These are phyloP conservation scores for Epiblema foenella DNA, from an alignment of 2,888 invertebrate genomes.

Conservation along the genomic window DNA sequence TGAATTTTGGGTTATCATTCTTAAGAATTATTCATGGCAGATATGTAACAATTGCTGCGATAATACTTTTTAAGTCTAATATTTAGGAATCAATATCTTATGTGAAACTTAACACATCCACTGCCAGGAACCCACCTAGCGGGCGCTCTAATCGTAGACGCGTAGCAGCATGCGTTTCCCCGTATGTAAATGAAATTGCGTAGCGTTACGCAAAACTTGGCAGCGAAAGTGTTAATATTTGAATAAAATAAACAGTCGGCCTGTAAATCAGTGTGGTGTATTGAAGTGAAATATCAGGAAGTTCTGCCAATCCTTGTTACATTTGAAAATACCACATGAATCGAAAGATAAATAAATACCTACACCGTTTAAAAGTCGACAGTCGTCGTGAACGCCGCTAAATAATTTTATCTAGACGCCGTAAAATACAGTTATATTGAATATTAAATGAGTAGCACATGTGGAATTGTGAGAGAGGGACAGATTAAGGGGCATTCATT, in stretches of 20 bases:
- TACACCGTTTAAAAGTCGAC: slow-evolving; percentile 1
- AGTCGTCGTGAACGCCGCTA: slow-evolving; percentile 13
- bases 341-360: slow-evolving; percentile 5
- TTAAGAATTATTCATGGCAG: slow-evolving; percentile 81
- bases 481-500: slow-evolving; percentile 64
- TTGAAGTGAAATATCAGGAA: not conserved
- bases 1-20: slow-evolving; percentile 82
- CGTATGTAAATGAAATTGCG: no score
- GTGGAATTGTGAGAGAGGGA: slow-evolving; percentile 53
- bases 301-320: not conserved
- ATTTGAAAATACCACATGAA: not conserved
- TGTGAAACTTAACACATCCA: no score
- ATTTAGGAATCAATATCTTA: slow-evolving; percentile 19
- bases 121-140: no score
- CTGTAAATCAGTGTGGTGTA: no score
- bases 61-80: slow-evolving; percentile 46
- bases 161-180: no score
- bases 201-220: no score
- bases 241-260: no score
- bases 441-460: slow-evolving; percentile 47
- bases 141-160: no score
- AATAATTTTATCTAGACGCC: slow-evolving; percentile 42
- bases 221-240: no score
- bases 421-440: slow-evolving; percentile 41
- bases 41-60: slow-evolving; percentile 70